phyloP scores from a whole-genome alignment of 2,888 invertebrate genomes.

The Dynastes hyllus region DNA sequence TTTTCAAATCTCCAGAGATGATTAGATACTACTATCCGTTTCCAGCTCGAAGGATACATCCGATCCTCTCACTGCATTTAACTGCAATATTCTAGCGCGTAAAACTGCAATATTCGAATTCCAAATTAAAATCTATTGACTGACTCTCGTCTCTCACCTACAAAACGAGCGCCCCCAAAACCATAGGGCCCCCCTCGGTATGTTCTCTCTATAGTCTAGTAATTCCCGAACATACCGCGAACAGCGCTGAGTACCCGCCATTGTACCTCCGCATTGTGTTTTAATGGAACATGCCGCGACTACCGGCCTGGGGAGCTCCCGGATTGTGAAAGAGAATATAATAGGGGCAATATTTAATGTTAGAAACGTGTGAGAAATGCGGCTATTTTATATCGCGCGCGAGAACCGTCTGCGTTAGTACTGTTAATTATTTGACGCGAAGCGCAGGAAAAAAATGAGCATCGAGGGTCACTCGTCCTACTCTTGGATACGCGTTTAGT shows the following conservation, averaged over 20 bases:
- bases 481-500: too few species aligned
- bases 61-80: too few species aligned
- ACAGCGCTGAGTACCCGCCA: slow-evolving; percentile 6
- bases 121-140: slow-evolving; percentile 24
- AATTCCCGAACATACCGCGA: not conserved
- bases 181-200: too few species aligned
- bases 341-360: slow-evolving; percentile 43
- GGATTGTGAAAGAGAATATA: not conserved
- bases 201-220: slow-evolving; percentile 1
- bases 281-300: slow-evolving; percentile 24
- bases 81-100: too few species aligned
- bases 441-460: not conserved
- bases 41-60: too few species aligned
- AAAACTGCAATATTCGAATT: slow-evolving; percentile 9
- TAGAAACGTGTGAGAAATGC: slow-evolving; percentile 33
- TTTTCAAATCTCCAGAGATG: too few species aligned
- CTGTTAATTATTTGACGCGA: slow-evolving; percentile 6
- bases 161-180: not conserved
- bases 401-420: not conserved
- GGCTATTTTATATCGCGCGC: slow-evolving; percentile 11
- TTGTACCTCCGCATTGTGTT: slow-evolving; percentile 35
- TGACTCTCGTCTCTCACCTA: not conserved
- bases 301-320: not conserved
- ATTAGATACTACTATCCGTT: too few species aligned
- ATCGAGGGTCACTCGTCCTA: too few species aligned